Base-by-base conservation (phyloP, 2,797 vertebrate species). In the Pseudomugil tenellus region DNA sequence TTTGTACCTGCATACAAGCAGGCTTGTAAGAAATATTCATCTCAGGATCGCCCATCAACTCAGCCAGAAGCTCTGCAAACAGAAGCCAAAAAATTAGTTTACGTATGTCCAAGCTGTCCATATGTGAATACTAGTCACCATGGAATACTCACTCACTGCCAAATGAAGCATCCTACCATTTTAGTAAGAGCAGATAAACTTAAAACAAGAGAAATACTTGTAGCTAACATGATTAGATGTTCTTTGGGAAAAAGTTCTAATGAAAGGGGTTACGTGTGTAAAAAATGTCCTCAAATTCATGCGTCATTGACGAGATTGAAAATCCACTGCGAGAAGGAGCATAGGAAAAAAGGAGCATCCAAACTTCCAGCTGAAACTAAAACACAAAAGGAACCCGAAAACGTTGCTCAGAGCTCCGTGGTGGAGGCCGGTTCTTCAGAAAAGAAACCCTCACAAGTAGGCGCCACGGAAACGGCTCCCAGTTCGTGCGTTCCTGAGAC, bases 111-210 rank as follows among this genome's bases (percentile, higher is more conserved):
- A 23, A 88, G 90, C 37, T 98, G 97, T 72, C 90, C 94, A 0
- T 98, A 97, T 56, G 94, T 96, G 52, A 96, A 98, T 59, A 90
- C 94, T 0, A 94, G 93, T 3, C 81, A 90, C 83, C 95, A 96
- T 0, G 96, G 96, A 0, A 93, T 92, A 37, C 93, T 97, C 57
- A 96, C 96, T 64, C 97, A 98, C 87, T 96, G 96, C 87, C 96
- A 96, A 87, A 97, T 96, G 86, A 89, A 85, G 31, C 97, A 97
- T 64, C 96, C 96, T 0, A 72, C 78, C 0, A 3, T 96, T 19
- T 80, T 92, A 60, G 95, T 93, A 75, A 95, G 95, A 1, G 94
- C 94, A 1, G 94, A 95, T 66, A 87, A 92, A 62, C 95, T 98
- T 16, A 89, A 95, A 63, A 95, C 92, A 0, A 91, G 90, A 0